Percentiles rank a stretch among this genome's conserved stretches.
These are phyloP conservation scores for Lobophora halterata DNA, from an alignment of 2,888 invertebrate genomes.

Conservation along the genomic window DNA sequence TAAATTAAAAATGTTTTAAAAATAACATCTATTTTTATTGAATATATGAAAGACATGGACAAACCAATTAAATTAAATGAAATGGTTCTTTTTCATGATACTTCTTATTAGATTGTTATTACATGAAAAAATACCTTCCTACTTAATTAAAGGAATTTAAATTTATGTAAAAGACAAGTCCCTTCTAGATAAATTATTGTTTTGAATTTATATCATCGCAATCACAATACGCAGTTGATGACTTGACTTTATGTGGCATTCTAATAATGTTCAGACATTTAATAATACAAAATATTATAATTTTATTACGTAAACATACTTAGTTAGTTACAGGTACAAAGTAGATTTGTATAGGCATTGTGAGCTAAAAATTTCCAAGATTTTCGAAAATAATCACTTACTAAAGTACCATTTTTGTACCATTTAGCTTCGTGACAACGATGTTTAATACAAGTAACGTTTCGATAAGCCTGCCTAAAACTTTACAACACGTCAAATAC, in stretches of 20 bases:
- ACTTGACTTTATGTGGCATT: slow-evolving; percentile 49
- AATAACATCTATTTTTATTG: no score
- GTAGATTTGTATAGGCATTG: no score
- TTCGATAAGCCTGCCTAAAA: slow-evolving; percentile 21
- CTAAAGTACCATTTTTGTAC: no score
- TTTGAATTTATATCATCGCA: slow-evolving; percentile 40
- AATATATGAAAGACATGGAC: no score
- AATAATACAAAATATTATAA: slow-evolving; percentile 28
- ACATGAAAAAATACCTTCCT: background rate
- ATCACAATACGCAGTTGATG: slow-evolving; percentile 42
- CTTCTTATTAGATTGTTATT: no score
- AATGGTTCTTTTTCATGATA: no score
- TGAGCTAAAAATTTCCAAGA: no score
- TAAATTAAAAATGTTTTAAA: no score
- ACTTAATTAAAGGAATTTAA: background rate
- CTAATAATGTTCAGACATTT: slow-evolving; percentile 48
- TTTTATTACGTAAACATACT: no score
- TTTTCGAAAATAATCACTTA: no score
- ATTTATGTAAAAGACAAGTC: slow-evolving; percentile 17
- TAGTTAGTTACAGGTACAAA: no score
- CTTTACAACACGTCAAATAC: slow-evolving; percentile 21
- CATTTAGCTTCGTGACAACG: slow-evolving; percentile 20
- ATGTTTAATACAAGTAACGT: slow-evolving; percentile 20
- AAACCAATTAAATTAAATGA: no score
- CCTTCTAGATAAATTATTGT: slow-evolving; percentile 34